Conservation (phyloP, 2,797 vertebrate species). For the Netta rufina region DNA sequence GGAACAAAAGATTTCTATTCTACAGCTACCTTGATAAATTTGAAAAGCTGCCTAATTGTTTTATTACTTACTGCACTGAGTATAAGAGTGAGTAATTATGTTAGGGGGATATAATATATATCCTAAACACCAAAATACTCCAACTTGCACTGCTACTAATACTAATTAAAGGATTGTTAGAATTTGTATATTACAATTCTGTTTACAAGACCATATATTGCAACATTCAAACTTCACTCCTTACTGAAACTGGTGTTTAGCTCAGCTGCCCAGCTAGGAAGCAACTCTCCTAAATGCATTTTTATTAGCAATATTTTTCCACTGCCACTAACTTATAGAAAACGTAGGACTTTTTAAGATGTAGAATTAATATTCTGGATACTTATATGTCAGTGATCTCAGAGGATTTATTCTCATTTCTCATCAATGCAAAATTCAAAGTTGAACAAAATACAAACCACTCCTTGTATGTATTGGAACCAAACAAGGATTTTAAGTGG, state of each 20-base stretch:
- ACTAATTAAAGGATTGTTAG: slow-evolving; percentile 63
- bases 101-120: slow-evolving; percentile 33
- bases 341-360: background rate
- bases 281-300: slow-evolving; percentile 20
- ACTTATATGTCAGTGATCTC: background rate
- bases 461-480: background rate
- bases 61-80: slow-evolving; percentile 48
- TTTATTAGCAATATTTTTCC: background rate
- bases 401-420: background rate
- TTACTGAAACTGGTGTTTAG: slow-evolving; percentile 43
- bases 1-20: slow-evolving; percentile 43
- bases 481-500: background rate
- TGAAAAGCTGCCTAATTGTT: slow-evolving; percentile 50
- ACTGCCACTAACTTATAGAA: background rate
- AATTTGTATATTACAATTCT: slow-evolving; percentile 20
- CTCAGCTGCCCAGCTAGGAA: slow-evolving; percentile 10
- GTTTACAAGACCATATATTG: slow-evolving; percentile 50
- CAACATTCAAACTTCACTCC: slow-evolving; percentile 46
- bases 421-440: background rate
- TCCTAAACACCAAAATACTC: slow-evolving; percentile 30
- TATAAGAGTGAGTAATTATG: slow-evolving; percentile 36
- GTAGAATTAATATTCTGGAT: background rate
- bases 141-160: slow-evolving; percentile 15
- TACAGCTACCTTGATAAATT: slow-evolving; percentile 33
- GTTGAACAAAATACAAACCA: background rate